These are phyloP conservation scores for Rhinatrema bivittatum DNA, from an alignment of 2,797 vertebrate genomes.

Conservation along the genomic window DNA sequence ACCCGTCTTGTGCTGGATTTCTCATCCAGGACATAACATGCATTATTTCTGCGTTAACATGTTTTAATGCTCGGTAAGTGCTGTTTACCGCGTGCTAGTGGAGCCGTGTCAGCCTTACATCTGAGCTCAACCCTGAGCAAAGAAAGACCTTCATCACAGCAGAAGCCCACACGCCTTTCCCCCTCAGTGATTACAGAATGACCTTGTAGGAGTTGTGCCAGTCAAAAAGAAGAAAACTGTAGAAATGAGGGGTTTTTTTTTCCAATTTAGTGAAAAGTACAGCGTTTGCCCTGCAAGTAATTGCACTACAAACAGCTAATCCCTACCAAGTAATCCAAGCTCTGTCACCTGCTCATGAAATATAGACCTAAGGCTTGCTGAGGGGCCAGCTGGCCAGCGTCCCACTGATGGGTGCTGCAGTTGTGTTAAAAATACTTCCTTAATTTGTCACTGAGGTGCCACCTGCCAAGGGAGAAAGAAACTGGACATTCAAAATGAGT, in stretches of 20 bases:
- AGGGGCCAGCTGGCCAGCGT: too few relatives aligned
- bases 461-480: too few relatives aligned
- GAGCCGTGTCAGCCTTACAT: too few relatives aligned
- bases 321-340: slow-evolving; percentile 58
- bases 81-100: too few relatives aligned
- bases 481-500: too few relatives aligned
- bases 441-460: too few relatives aligned
- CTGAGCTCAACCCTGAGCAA: slow-evolving; percentile 6
- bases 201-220: slow-evolving; percentile 13
- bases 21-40: too few relatives aligned
- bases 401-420: too few relatives aligned
- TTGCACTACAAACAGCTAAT: slow-evolving; percentile 58
- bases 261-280: slow-evolving; percentile 53
- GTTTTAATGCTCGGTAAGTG: too few relatives aligned
- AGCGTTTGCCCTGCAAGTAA: slow-evolving; percentile 48
- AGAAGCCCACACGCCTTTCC: neutral
- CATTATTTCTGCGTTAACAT: too few relatives aligned
- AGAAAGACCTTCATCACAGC: neutral
- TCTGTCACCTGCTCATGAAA: slow-evolving; percentile 50
- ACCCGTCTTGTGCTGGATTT: too few relatives aligned
- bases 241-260: slow-evolving; percentile 41
- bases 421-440: too few relatives aligned
- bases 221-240: slow-evolving; percentile 31
- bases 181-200: neutral
- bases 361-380: slow-evolving; percentile 15